phyloP scores from a whole-genome alignment of 2,113 vertebrate genomes.

The Engystomops pustulosus region DNA sequence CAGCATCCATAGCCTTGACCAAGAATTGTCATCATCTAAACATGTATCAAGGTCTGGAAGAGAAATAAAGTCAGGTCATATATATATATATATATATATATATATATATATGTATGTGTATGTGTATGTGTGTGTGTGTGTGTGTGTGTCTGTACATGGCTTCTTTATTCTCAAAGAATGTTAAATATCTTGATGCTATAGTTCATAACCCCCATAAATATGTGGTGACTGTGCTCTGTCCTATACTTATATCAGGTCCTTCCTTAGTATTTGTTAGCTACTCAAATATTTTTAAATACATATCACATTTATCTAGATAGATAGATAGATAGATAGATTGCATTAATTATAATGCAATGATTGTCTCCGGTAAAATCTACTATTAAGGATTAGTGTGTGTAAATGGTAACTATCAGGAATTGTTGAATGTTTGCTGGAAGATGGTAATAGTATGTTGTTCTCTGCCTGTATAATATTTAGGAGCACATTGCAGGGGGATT shows the following conservation, averaged over 20 bases:
- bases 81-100: neutral
- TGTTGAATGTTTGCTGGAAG: constrained; percentile 18
- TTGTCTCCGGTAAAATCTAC: constrained; percentile 5
- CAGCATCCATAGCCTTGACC: neutral
- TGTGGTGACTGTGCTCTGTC: neutral
- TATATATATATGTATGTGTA: too few relatives aligned
- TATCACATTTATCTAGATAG: neutral
- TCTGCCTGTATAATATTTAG: neutral
- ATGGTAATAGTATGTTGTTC: neutral
- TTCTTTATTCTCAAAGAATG: constrained; percentile 1
- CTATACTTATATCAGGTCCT: neutral
- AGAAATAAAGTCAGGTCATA: neutral
- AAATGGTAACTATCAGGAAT: constrained; percentile 40
- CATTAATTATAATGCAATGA: neutral
- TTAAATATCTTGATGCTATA: constrained; percentile 15
- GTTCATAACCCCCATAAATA: constrained; percentile 41
- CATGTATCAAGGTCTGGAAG: neutral
- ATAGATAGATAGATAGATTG: neutral
- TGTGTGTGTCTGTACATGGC: neutral
- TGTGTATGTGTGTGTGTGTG: too few relatives aligned
- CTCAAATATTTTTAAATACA: neutral
- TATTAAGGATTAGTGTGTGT: neutral
- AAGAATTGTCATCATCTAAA: neutral
- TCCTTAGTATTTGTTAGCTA: neutral
- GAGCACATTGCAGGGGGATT: neutral